These are phyloP conservation scores for Anniella stebbinsi DNA, from an alignment of 2,797 vertebrate genomes.

Conservation along the genomic window DNA sequence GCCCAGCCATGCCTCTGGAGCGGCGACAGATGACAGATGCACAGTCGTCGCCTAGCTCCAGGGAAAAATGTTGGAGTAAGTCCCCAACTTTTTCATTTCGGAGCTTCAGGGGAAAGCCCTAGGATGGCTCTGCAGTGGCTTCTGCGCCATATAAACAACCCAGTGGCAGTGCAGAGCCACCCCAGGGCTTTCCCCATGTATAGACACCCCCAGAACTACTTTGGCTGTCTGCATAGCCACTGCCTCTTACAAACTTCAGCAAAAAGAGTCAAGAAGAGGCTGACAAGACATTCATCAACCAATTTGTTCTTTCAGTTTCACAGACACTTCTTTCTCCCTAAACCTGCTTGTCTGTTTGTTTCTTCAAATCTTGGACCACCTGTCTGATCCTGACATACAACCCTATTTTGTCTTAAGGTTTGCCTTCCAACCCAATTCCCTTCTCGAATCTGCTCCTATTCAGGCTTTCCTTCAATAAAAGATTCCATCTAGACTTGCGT, in stretches of 20 bases:
- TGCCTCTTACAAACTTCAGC: background rate
- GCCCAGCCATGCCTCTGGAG: too few species aligned
- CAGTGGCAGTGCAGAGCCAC: too few species aligned
- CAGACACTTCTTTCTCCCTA: background rate
- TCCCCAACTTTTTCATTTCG: too few species aligned
- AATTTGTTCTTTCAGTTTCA: background rate
- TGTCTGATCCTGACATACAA: background rate
- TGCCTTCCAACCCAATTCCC: background rate
- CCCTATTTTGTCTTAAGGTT: background rate
- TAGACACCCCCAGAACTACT: background rate
- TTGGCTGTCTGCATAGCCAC: background rate
- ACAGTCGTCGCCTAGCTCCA: too few species aligned
- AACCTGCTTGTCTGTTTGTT: background rate
- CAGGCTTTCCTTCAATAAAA: conserved; percentile 9
- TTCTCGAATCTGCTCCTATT: background rate
- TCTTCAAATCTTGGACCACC: background rate
- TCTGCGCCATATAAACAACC: too few species aligned
- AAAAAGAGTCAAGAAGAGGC: background rate
- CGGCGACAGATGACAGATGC: too few species aligned
- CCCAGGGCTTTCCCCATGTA: too few species aligned
- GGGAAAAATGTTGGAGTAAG: too few species aligned
- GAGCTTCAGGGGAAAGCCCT: too few species aligned
- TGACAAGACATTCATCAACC: background rate
- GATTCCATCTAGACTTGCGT: conserved; percentile 27
- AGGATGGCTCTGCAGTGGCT: too few species aligned